Evolutionary conservation across 2,113 vertebrate genomes (phyloP).

Genomic region (Sisor rabdophorus): DNA sequence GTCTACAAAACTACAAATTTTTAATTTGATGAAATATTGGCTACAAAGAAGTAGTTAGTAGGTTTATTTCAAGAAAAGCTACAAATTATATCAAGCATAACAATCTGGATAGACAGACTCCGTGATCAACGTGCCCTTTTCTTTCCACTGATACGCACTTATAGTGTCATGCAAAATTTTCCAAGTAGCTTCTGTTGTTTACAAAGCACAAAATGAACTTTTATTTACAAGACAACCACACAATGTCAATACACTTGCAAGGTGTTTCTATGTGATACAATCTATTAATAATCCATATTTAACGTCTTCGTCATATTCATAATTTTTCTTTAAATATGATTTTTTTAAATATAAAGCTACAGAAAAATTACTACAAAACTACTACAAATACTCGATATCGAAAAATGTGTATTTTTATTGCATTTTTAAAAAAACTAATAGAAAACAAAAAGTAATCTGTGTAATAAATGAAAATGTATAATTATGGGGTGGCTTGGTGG

Average conservation of each 20-base stretch:
- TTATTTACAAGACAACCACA: neutral
- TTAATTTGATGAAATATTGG: constrained; percentile 58
- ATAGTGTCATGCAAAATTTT: neutral
- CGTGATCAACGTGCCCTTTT: constrained; percentile 24
- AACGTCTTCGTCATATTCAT: no score
- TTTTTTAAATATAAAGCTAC: no score
- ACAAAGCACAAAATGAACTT: constrained; percentile 2
- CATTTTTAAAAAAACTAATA: no score
- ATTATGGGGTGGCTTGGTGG: no score
- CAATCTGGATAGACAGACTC: constrained; percentile 4
- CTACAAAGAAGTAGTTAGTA: constrained; percentile 50
- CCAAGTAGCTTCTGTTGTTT: neutral
- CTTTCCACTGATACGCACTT: constrained; percentile 34
- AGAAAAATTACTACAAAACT: no score
- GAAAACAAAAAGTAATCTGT: no score
- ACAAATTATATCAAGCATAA: constrained; percentile 48
- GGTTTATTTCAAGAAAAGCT: constrained; percentile 60
- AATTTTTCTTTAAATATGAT: no score
- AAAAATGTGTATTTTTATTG: no score
- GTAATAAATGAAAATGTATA: no score
- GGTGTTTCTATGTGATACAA: no score
- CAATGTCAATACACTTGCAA: neutral
- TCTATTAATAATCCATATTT: no score
- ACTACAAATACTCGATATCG: no score
- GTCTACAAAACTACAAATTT: constrained; percentile 34